phyloP scores from a whole-genome alignment of 2,797 vertebrate genomes.

The Passerculus sandwichensis region DNA sequence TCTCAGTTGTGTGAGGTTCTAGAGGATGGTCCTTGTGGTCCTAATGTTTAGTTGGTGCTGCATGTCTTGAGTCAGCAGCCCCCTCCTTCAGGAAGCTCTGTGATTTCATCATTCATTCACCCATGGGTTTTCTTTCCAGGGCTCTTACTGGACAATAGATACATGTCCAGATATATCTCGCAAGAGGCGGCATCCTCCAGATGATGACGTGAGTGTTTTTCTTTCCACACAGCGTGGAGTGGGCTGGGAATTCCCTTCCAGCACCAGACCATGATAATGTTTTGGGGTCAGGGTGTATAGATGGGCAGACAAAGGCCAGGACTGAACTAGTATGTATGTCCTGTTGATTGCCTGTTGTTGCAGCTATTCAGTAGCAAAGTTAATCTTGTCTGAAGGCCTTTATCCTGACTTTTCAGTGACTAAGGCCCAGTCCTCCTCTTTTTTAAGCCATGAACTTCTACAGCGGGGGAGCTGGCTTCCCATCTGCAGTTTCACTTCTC shows the following conservation, averaged over 20 bases:
- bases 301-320: neutral
- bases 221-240: neutral
- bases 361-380: neutral
- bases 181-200: conserved; percentile 82
- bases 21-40: neutral
- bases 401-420: neutral
- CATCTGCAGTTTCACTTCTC: conserved; percentile 41
- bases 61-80: neutral
- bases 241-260: neutral
- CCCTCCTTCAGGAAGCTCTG: neutral
- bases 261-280: neutral
- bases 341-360: neutral
- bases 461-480: neutral
- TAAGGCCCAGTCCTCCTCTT: conserved; percentile 2
- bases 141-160: conserved; percentile 98
- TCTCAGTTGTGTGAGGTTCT: neutral
- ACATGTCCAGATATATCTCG: conserved; percentile 83
- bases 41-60: neutral
- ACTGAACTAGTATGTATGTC: neutral
- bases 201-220: conserved; percentile 79
- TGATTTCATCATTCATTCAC: neutral
- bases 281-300: neutral
- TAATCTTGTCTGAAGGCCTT: neutral
- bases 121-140: conserved; percentile 78
- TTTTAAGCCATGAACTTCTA: conserved; percentile 28